Evolutionary conservation across 2,797 vertebrate species (phyloP).

Genomic region (Psittacula derbiana): DNA sequence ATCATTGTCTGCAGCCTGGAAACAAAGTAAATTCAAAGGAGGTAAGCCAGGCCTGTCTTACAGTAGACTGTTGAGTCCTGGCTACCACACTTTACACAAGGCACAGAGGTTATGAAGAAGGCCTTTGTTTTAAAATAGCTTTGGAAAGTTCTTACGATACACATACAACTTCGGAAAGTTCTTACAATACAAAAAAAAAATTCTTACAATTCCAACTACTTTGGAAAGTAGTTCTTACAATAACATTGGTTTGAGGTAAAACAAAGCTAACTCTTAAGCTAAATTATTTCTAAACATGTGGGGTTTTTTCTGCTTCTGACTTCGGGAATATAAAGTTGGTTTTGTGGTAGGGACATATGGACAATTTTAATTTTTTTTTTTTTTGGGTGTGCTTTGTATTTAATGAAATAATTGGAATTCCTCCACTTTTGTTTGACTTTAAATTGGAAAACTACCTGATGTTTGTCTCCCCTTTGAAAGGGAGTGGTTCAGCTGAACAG

Average conservation of each 20-base stretch:
- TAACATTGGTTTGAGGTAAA: background rate
- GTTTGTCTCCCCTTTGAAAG: background rate
- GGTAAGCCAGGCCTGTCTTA: background rate
- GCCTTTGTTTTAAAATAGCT: background rate
- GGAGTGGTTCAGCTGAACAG: background rate
- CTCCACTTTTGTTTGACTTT: background rate
- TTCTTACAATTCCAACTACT: too few relatives aligned
- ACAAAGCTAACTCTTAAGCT: background rate
- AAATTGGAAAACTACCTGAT: background rate
- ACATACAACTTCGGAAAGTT: too few relatives aligned
- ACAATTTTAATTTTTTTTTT: background rate
- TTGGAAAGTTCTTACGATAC: background rate
- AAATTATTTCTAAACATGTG: background rate
- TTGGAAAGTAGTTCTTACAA: background rate
- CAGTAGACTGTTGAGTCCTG: background rate
- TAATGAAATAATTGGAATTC: background rate
- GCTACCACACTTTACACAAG: background rate
- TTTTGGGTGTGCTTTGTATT: background rate
- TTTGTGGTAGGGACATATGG: background rate
- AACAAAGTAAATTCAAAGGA: background rate
- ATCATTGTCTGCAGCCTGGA: background rate
- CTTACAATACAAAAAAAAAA: too few relatives aligned
- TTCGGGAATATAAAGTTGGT: background rate
- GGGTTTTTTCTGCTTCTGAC: background rate
- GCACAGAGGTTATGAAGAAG: background rate